Evolutionary conservation across 2,797 vertebrate species (phyloP).

Genomic region (Semotilus atromaculatus): DNA sequence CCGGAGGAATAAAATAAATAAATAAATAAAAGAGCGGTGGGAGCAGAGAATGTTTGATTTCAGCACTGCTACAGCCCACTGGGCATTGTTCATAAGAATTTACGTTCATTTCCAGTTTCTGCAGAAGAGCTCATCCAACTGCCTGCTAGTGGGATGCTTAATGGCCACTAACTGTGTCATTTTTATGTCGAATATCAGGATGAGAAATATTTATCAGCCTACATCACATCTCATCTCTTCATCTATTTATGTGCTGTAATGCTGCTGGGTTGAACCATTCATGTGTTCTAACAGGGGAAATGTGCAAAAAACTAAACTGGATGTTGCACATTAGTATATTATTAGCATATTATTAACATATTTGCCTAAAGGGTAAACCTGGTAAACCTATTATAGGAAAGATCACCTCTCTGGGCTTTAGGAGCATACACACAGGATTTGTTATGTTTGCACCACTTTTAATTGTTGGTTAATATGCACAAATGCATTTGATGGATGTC

Average conservation of each 20-base stretch:
- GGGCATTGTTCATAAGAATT: conserved; percentile 37
- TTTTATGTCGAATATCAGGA: conserved; percentile 23
- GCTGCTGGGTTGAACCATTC: not conserved
- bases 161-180: conserved; percentile 30
- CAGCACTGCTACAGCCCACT: conserved; percentile 27
- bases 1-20: not conserved
- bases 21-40: not conserved
- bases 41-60: conserved; percentile 4
- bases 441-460: not conserved
- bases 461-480: not conserved
- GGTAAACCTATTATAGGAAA: conserved; percentile 19
- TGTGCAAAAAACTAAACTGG: not conserved
- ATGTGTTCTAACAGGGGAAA: conserved; percentile 1
- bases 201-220: conserved; percentile 22
- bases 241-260: conserved; percentile 17
- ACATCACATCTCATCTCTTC: conserved; percentile 10
- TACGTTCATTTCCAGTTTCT: conserved; percentile 10
- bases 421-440: not conserved
- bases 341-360: not conserved
- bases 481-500: not conserved
- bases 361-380: not conserved
- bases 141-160: conserved; percentile 24
- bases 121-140: conserved; percentile 28
- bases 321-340: not conserved
- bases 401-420: not conserved